These are phyloP conservation scores for Zootoca vivipara DNA, from an alignment of 2,113 vertebrate species.

Conservation along the genomic window DNA sequence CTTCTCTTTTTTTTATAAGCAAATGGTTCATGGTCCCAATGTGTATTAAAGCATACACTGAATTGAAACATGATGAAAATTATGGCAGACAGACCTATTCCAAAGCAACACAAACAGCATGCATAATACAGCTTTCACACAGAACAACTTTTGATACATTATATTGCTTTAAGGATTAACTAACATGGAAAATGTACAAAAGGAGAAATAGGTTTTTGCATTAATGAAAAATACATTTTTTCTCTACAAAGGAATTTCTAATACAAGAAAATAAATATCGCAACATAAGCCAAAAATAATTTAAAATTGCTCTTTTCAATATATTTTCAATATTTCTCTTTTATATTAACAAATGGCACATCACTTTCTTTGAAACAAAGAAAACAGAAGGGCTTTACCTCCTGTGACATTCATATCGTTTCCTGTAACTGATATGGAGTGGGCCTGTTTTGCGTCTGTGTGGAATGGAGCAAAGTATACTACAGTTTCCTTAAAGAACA, in stretches of 20 bases:
- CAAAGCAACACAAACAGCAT: constrained; percentile 94
- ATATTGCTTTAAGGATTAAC: constrained; percentile 98
- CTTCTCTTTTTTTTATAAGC: constrained; percentile 55
- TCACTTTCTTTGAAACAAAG: constrained; percentile 98
- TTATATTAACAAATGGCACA: constrained; percentile 99
- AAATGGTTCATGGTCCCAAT: constrained; percentile 73
- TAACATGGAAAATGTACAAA: constrained; percentile 98
- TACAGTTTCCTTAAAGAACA: constrained; percentile 72
- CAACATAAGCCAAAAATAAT: constrained; percentile 99
- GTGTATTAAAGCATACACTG: constrained; percentile 78
- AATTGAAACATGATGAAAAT: constrained; percentile 75
- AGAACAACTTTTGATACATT: constrained; percentile 83
- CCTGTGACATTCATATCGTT: constrained; percentile 96
- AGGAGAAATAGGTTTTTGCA: constrained; percentile 98
- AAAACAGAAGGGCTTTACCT: constrained; percentile 91
- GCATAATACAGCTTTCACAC: constrained; percentile 89
- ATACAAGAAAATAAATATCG: constrained; percentile 99
- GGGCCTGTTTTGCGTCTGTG: constrained; percentile 67
- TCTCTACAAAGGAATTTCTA: constrained; percentile 99
- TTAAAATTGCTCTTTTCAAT: constrained; percentile 99
- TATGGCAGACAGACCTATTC: constrained; percentile 83
- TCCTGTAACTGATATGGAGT: constrained; percentile 82
- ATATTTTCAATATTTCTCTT: constrained; percentile 99
- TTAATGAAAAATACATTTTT: constrained; percentile 99
- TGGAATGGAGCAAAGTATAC: constrained; percentile 70